Evolutionary conservation across 2,113 vertebrate species (phyloP).

Genomic region (Siniperca knerii): DNA sequence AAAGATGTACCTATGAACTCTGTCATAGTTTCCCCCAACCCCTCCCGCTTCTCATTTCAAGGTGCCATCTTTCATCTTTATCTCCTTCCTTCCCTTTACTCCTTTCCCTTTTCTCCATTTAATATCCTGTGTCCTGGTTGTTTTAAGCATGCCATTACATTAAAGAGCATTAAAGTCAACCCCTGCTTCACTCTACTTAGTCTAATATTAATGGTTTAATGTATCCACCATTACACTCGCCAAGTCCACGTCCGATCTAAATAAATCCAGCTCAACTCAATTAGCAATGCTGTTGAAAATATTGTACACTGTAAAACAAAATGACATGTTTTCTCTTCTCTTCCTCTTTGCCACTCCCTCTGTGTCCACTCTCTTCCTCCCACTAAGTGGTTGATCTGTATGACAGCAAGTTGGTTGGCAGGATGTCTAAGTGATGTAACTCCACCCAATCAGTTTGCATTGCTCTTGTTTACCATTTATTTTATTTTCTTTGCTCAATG

Average conservation of each 20-base stretch:
- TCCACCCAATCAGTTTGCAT: slow-evolving; percentile 17
- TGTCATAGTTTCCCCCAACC: slow-evolving; percentile 19
- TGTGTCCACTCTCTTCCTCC: slow-evolving; percentile 8
- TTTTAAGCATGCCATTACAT: slow-evolving; percentile 40
- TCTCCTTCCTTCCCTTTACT: slow-evolving; percentile 6
- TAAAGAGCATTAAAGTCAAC: slow-evolving; percentile 27
- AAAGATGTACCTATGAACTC: slow-evolving; percentile 63
- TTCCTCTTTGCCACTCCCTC: slow-evolving; percentile 24
- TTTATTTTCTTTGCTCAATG: slow-evolving; percentile 24
- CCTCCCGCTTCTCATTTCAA: slow-evolving; percentile 24
- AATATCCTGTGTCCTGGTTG: slow-evolving; percentile 47
- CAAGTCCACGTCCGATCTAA: slow-evolving; percentile 30
- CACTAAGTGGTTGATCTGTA: background rate
- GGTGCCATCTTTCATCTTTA: slow-evolving; percentile 54
- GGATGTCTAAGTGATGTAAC: slow-evolving; percentile 37
- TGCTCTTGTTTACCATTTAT: slow-evolving; percentile 18
- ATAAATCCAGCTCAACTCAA: slow-evolving; percentile 47
- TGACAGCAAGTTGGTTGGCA: slow-evolving; percentile 19
- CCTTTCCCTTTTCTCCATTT: slow-evolving; percentile 1
- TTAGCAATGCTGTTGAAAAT: slow-evolving; percentile 44
- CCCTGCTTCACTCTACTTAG: slow-evolving; percentile 23
- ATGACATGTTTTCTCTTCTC: slow-evolving; percentile 5
- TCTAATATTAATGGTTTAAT: slow-evolving; percentile 56
- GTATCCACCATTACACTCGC: slow-evolving; percentile 26
- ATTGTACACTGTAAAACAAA: slow-evolving; percentile 17